Percentiles rank a stretch among this genome's conserved stretches.
These are phyloP conservation scores for Okamejei kenojei DNA, from an alignment of 2,797 vertebrate genomes.

Conservation along the genomic window DNA sequence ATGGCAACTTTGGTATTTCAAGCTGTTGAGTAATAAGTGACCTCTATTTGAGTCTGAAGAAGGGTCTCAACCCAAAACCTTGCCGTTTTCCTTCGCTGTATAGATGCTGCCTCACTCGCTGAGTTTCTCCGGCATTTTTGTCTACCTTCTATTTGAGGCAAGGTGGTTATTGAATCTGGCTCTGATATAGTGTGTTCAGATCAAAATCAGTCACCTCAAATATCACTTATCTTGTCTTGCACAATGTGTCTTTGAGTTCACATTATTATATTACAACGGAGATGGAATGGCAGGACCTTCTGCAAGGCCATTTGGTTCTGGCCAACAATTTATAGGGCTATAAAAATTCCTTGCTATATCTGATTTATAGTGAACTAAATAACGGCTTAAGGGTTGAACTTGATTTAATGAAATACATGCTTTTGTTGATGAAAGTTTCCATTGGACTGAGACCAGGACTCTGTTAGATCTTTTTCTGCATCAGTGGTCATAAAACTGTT, in stretches of 20 bases:
- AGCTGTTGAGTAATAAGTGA: conserved; percentile 9
- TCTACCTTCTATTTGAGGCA: background rate
- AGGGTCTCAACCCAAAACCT: no score
- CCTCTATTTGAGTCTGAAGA: background rate
- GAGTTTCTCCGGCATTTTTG: no score
- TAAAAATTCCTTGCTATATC: conserved; percentile 34
- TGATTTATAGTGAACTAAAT: conserved; percentile 32
- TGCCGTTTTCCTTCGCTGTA: no score
- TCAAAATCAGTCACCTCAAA: background rate
- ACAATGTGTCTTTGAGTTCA: conserved; percentile 17
- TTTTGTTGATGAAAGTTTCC: conserved; percentile 34
- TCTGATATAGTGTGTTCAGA: background rate
- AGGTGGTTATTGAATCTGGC: background rate
- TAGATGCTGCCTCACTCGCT: no score
- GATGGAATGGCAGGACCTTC: background rate
- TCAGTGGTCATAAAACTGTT: conserved; percentile 27
- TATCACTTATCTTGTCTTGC: background rate
- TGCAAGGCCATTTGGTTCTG: conserved; percentile 30
- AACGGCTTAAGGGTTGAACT: conserved; percentile 16
- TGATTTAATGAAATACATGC: conserved; percentile 29
- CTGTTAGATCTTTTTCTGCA: conserved; percentile 29
- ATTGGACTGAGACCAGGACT: conserved; percentile 27
- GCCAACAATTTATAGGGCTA: conserved; percentile 25
- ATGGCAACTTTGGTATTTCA: background rate
- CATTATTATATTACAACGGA: background rate